Evolutionary conservation across 2,113 vertebrate species (phyloP).

Genomic region (Dicerorhinus sumatrensis): DNA sequence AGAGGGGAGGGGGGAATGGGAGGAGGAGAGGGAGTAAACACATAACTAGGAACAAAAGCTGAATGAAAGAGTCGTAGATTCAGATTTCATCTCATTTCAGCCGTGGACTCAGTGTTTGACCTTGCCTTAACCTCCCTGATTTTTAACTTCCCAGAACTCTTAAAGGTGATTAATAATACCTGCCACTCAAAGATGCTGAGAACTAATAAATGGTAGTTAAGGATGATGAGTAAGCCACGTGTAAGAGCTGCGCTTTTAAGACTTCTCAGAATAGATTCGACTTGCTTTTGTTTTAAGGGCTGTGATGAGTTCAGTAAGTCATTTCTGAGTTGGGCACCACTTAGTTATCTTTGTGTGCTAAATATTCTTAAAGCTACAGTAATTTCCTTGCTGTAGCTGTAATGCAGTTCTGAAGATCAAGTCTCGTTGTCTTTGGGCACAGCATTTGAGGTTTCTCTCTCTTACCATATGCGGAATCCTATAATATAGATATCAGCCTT

Average conservation of each 20-base stretch:
- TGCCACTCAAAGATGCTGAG: not conserved
- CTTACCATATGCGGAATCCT: not conserved
- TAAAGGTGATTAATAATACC: not conserved
- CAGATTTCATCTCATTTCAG: not conserved
- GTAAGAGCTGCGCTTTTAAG: slow-evolving; percentile 19
- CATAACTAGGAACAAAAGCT: not conserved
- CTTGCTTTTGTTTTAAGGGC: slow-evolving; percentile 35
- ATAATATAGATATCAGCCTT: not conserved
- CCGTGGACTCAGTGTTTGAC: not conserved
- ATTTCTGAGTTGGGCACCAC: not conserved
- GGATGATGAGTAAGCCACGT: not conserved
- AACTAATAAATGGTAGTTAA: slow-evolving; percentile 22
- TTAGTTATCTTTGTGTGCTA: slow-evolving; percentile 13
- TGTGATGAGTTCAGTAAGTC: slow-evolving; percentile 20
- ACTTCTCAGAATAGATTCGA: not conserved
- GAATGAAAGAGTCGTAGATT: not conserved
- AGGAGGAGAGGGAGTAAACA: not conserved
- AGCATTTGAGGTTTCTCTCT: not conserved
- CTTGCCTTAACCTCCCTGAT: not conserved
- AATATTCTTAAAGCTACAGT: not conserved
- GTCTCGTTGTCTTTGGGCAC: not conserved
- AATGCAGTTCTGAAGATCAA: not conserved
- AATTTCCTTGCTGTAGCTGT: not conserved
- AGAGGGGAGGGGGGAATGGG: too few relatives aligned
- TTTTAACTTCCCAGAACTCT: not conserved